Evolutionary conservation across 2,797 vertebrate species (phyloP).

Genomic region (Orientallactaga sibirica): DNA sequence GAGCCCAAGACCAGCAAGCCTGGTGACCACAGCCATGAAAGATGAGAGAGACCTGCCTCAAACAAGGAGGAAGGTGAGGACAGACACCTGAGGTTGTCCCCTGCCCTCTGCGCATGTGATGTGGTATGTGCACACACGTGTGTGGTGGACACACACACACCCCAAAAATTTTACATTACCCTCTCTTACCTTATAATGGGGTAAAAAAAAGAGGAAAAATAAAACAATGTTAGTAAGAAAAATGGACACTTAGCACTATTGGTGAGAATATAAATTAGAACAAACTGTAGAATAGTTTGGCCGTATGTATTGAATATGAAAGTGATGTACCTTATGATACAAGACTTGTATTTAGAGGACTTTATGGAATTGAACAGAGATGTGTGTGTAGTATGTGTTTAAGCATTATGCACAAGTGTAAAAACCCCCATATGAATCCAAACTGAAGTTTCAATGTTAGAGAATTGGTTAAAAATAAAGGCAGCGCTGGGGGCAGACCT

Average conservation of each 20-base stretch:
- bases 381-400: neutral
- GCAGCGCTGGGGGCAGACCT: rapidly evolving
- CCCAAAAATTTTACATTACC: neutral
- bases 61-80: too few relatives aligned
- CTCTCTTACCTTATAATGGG: neutral
- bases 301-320: neutral
- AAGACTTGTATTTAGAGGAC: neutral
- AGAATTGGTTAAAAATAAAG: neutral
- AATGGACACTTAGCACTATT: neutral
- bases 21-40: too few relatives aligned
- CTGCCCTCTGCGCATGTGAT: too few relatives aligned
- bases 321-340: neutral
- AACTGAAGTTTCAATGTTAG: neutral
- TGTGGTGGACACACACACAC: too few relatives aligned
- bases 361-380: constrained; percentile 15
- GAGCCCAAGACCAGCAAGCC: too few relatives aligned
- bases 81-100: too few relatives aligned
- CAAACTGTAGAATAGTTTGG: neutral
- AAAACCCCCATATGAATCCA: neutral
- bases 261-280: neutral
- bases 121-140: too few relatives aligned
- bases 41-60: too few relatives aligned
- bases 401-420: neutral
- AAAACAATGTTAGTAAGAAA: neutral
- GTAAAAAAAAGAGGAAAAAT: neutral